Conservation (phyloP, 2,888 invertebrate species). For the Hemicrepidius hirtus region DNA sequence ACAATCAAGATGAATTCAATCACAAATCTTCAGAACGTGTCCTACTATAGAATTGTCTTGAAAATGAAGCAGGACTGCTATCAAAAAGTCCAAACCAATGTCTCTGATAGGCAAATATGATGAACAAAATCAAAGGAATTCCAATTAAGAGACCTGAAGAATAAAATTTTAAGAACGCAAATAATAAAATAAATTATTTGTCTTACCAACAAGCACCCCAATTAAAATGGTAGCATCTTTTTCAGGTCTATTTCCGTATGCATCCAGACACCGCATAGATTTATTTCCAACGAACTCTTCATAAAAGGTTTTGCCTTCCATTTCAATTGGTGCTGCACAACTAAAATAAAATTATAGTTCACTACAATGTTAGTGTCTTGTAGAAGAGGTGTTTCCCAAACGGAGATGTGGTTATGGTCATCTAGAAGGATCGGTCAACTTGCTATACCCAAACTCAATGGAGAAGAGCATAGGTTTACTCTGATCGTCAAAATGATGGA, state of each 20-base stretch:
- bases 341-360: slow-evolving; percentile 67
- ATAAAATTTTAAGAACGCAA: no score
- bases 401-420: no score
- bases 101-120: slow-evolving; percentile 77
- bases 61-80: slow-evolving; percentile 77
- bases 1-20: background rate
- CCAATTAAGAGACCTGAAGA: slow-evolving; percentile 78
- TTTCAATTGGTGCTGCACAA: slow-evolving; percentile 81
- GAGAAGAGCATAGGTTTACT: no score
- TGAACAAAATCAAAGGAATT: slow-evolving; percentile 78
- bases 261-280: slow-evolving; percentile 80
- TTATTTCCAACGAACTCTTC: slow-evolving; percentile 75
- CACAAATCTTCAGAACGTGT: slow-evolving; percentile 47
- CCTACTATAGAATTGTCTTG: slow-evolving; percentile 81
- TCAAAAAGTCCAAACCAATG: slow-evolving; percentile 78
- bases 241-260: slow-evolving; percentile 79
- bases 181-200: slow-evolving; percentile 14
- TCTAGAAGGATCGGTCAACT: no score
- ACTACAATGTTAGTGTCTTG: no score
- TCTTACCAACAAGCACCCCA: slow-evolving; percentile 73
- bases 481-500: no score
- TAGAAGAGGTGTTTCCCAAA: no score
- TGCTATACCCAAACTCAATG: no score
- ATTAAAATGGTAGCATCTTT: slow-evolving; percentile 81
- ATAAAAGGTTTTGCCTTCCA: slow-evolving; percentile 76